Percentiles rank a stretch among this genome's conserved stretches.
Conservation (phyloP, 2,113 vertebrate genomes). For the Callocephalon fimbriatum region DNA sequence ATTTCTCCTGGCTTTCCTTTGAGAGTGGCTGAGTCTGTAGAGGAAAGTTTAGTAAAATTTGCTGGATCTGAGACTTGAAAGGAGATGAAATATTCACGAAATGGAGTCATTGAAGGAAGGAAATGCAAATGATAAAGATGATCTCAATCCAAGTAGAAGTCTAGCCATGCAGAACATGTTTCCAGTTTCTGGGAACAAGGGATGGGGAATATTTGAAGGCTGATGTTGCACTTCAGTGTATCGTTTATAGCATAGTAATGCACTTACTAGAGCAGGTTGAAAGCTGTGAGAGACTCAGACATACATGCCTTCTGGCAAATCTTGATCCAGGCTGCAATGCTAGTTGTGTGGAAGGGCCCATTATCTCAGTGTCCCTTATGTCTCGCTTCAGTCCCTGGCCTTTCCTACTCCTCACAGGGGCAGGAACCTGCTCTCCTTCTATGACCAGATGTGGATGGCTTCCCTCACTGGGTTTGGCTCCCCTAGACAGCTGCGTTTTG, state of each 20-base stretch:
- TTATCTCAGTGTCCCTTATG: neutral
- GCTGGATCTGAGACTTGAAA: neutral
- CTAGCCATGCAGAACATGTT: neutral
- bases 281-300: neutral
- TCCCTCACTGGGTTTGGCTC: fast-evolving
- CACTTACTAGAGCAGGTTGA: neutral
- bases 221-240: neutral
- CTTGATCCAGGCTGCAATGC: fast-evolving
- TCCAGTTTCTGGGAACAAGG: neutral
- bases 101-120: neutral
- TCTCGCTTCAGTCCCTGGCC: neutral
- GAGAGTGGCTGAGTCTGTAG: neutral
- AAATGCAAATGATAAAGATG: neutral
- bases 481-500: too few relatives aligned
- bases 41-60: neutral
- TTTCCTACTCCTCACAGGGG: neutral
- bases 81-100: neutral
- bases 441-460: neutral
- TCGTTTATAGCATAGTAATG: fast-evolving
- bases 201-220: neutral
- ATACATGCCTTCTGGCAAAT: neutral
- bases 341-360: too few relatives aligned
- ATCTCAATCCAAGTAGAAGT: neutral
- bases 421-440: neutral
- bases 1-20: neutral